A percentile compares a stretch with the other conserved stretches of the same genome.
Conservation (phyloP, 1,140 invertebrate species). For the Meteorus sp. region DNA sequence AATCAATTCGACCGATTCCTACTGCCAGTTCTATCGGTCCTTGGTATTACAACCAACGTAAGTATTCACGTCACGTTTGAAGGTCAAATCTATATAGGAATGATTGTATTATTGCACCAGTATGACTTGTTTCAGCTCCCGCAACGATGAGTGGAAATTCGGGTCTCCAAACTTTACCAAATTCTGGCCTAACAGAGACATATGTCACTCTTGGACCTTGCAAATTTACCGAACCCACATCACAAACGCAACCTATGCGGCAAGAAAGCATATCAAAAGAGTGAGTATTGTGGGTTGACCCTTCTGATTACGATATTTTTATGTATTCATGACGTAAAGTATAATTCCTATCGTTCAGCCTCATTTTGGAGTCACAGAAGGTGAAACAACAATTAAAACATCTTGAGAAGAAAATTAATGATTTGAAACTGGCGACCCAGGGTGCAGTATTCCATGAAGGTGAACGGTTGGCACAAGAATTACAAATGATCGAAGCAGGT, state of each 20-base stretch:
- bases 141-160: constrained; percentile 44
- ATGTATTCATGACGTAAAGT: not conserved
- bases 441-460: constrained; percentile 59
- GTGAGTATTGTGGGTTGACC: constrained; percentile 38
- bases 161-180: constrained; percentile 43
- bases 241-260: constrained; percentile 43
- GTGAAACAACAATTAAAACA: constrained; percentile 67
- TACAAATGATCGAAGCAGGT: constrained; percentile 69
- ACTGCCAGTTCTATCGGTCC: constrained; percentile 61
- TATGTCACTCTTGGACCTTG: constrained; percentile 58
- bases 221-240: constrained; percentile 43
- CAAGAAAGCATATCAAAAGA: constrained; percentile 55
- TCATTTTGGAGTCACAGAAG: constrained; percentile 65
- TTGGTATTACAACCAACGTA: constrained; percentile 60
- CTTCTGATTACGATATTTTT: not conserved
- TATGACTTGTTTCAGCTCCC: constrained; percentile 43
- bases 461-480: constrained; percentile 65
- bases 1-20: constrained; percentile 59
- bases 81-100: too few species aligned
- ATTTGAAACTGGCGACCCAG: constrained; percentile 64
- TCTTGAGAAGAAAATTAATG: constrained; percentile 68
- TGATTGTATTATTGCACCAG: constrained; percentile 5
- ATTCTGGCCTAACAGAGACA: constrained; percentile 47
- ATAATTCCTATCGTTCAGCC: constrained; percentile 40
- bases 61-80: constrained; percentile 28